phyloP scores from a whole-genome alignment of 2,888 invertebrate species.

The Drosophila anceps region DNA sequence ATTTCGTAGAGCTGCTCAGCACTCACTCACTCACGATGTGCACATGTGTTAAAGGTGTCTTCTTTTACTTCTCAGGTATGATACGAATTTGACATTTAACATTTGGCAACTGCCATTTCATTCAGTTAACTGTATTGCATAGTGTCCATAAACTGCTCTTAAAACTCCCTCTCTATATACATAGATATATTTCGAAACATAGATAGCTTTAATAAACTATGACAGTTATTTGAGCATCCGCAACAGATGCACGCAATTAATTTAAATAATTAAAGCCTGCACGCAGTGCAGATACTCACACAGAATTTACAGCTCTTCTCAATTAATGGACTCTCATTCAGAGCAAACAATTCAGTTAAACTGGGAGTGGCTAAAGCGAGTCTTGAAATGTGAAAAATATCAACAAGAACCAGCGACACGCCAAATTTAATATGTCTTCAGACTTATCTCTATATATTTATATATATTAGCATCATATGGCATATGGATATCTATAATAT shows the following conservation, averaged over 20 bases:
- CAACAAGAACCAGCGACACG: not conserved
- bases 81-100: not conserved
- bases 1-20: not conserved
- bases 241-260: slow-evolving; percentile 46
- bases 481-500: not conserved
- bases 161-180: not conserved
- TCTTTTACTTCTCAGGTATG: not conserved
- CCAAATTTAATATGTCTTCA: not conserved
- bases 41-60: not conserved
- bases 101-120: not conserved
- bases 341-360: slow-evolving; percentile 2
- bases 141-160: no score
- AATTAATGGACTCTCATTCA: slow-evolving; percentile 39
- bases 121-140: not conserved
- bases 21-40: not conserved
- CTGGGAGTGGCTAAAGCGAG: slow-evolving; percentile 19
- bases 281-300: slow-evolving; percentile 15
- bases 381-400: slow-evolving; percentile 16
- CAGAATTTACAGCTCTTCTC: slow-evolving; percentile 21
- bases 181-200: not conserved
- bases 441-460: not conserved
- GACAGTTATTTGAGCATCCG: slow-evolving; percentile 4
- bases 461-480: not conserved
- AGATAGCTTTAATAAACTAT: not conserved
- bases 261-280: slow-evolving; percentile 53